phyloP scores from a whole-genome alignment of 2,888 invertebrate genomes.

The Sphecodes monilicornis region DNA sequence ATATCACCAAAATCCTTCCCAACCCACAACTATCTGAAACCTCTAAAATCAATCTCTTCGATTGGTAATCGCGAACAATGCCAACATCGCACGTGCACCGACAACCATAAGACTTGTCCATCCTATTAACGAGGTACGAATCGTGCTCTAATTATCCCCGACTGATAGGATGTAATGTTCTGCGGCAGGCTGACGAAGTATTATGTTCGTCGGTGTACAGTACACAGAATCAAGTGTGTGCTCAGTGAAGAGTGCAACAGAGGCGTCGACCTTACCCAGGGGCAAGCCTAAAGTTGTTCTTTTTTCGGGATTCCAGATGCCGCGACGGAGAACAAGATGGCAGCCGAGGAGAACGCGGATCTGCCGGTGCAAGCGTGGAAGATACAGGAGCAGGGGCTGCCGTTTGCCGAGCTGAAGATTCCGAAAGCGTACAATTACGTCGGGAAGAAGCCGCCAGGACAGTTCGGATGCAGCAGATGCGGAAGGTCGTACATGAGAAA shows the following conservation, averaged over 20 bases:
- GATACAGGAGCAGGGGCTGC: constrained; percentile 63
- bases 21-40: not conserved
- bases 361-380: constrained; percentile 75
- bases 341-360: constrained; percentile 70
- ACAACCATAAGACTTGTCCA: not conserved
- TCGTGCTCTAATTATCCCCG: not conserved
- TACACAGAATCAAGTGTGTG: constrained; percentile 37
- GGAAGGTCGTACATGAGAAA: constrained; percentile 87
- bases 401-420: constrained; percentile 76
- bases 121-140: not conserved
- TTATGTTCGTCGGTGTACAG: not conserved
- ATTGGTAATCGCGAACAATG: constrained; percentile 1
- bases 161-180: not conserved
- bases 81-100: not conserved
- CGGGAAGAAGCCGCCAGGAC: constrained; percentile 77
- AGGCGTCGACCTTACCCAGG: constrained; percentile 38
- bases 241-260: constrained; percentile 40
- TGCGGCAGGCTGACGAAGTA: not conserved
- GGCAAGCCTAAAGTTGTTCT: constrained; percentile 74
- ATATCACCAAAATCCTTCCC: not conserved
- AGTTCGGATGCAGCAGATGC: constrained; percentile 86
- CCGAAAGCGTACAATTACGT: constrained; percentile 75
- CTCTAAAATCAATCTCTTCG: not conserved
- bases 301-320: constrained; percentile 76
- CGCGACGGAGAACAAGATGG: constrained; percentile 19